Evolutionary conservation across 2,113 vertebrate genomes (phyloP).

Genomic region (Struthidea cinerea): DNA sequence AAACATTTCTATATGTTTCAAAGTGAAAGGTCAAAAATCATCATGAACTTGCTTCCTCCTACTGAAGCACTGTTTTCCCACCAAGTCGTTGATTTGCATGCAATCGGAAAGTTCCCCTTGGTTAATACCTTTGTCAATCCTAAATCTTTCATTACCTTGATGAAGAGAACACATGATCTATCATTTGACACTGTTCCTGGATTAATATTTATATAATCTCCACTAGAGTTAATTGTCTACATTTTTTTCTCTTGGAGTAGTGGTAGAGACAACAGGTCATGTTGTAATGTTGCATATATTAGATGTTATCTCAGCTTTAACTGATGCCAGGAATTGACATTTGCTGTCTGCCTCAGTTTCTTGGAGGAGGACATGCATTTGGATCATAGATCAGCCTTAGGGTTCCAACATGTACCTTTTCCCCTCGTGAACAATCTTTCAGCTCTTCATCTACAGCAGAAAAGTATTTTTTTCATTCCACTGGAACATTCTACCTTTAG

Average conservation of each 20-base stretch:
- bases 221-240: not conserved
- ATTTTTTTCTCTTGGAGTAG: not conserved
- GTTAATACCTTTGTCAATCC: not conserved
- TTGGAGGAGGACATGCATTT: not conserved
- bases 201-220: not conserved
- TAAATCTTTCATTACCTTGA: not conserved
- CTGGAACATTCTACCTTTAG: not conserved
- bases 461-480: not conserved
- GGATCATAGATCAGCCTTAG: not conserved
- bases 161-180: not conserved
- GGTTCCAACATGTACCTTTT: not conserved
- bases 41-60: not conserved
- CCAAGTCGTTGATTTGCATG: not conserved
- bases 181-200: not conserved
- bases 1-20: not conserved
- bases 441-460: not conserved
- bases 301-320: not conserved
- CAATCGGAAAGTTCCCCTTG: not conserved
- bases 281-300: not conserved
- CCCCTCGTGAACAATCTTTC: not conserved
- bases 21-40: not conserved
- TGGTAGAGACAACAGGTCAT: not conserved
- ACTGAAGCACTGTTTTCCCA: not conserved
- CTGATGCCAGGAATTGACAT: not conserved
- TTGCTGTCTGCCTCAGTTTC: not conserved